These are phyloP conservation scores for Artemia sinica DNA, from an alignment of 2,888 invertebrate species.

Conservation along the genomic window DNA sequence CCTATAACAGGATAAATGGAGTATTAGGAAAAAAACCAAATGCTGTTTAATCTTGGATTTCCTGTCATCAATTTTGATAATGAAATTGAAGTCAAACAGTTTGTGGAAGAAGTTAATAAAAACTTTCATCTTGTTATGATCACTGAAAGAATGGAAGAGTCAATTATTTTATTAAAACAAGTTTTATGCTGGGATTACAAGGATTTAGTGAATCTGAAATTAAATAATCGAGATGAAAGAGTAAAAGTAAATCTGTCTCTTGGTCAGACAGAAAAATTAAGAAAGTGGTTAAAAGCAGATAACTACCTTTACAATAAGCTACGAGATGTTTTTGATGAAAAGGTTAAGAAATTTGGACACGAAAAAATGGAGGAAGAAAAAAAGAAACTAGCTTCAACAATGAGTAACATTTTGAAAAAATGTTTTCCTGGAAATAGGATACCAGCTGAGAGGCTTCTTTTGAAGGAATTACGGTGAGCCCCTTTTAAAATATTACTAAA, in stretches of 20 bases:
- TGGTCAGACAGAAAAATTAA: not conserved
- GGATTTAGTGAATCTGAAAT: not conserved
- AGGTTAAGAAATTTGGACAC: not conserved
- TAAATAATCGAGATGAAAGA: not conserved
- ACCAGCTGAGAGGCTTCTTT: no score
- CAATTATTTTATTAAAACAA: conserved; percentile 6
- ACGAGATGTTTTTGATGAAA: not conserved
- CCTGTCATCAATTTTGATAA: not conserved
- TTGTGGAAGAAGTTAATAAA: not conserved
- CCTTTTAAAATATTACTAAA: no score
- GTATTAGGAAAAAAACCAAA: not conserved
- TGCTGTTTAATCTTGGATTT: not conserved
- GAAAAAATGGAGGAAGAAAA: not conserved
- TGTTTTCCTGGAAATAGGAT: no score
- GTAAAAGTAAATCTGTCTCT: not conserved
- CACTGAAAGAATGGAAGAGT: not conserved
- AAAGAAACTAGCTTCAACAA: not conserved
- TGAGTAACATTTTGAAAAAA: not conserved
- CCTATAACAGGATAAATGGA: not conserved
- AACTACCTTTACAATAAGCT: not conserved
- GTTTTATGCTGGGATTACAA: not conserved
- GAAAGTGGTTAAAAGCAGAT: not conserved
- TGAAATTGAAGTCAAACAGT: not conserved
- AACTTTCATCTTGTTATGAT: conserved; percentile 10
- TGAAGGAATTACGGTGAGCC: no score